Conservation (phyloP, 37 sponge, comb jelly and placozoan species). For the Beroe ovata region DNA sequence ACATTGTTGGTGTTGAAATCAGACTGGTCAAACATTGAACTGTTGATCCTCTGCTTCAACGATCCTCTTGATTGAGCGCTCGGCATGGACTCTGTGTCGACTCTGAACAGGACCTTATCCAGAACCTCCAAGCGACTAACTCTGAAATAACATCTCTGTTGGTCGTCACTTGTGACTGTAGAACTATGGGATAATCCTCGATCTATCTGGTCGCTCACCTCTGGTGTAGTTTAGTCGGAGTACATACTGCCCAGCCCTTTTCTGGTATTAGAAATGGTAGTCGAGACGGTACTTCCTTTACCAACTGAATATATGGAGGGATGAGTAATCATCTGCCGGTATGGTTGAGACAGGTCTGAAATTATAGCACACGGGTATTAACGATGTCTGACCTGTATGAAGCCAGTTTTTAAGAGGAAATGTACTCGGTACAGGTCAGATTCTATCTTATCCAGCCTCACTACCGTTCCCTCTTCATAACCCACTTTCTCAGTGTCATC, state of each 20-base stretch:
- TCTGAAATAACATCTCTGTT: constrained; percentile 13
- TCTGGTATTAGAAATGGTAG: constrained; percentile 39
- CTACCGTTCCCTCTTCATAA: constrained; percentile 51
- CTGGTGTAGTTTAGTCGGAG: constrained; percentile 45
- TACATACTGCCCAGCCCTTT: constrained; percentile 53
- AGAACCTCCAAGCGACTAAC: neutral
- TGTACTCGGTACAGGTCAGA: constrained; percentile 47
- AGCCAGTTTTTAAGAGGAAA: constrained; percentile 36
- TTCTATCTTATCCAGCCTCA: constrained; percentile 9
- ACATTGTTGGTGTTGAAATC: constrained; percentile 39
- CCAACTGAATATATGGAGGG: constrained; percentile 37
- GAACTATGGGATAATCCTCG: no score
- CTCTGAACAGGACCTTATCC: constrained; percentile 29
- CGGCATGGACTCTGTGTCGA: constrained; percentile 21
- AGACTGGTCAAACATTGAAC: constrained; percentile 26
- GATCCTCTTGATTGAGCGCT: constrained; percentile 30
- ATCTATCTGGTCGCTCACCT: no score
- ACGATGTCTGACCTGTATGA: constrained; percentile 43
- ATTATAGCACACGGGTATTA: no score
- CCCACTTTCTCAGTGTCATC: neutral
- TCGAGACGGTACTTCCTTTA: constrained; percentile 16
- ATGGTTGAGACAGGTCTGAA: no score
- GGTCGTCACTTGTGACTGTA: no score
- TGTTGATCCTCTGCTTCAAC: constrained; percentile 34
- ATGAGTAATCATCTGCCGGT: no score